Base-by-base conservation (phyloP, 2,113 vertebrate species). In the Phalacrocorax aristotelis region DNA sequence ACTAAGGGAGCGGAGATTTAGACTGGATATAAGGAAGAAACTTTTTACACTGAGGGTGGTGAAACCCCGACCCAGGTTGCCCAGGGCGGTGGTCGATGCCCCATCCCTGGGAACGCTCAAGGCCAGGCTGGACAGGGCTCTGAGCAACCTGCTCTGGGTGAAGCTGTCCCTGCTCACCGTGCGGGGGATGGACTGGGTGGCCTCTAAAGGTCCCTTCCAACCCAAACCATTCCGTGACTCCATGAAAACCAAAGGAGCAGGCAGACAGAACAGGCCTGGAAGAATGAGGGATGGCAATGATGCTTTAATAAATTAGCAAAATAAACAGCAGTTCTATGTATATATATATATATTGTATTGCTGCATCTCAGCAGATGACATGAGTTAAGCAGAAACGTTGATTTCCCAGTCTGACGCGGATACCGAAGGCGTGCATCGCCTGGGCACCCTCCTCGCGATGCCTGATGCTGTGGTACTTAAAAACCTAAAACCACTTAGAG, bases 301-400 rank as follows among this genome's bases (percentile, higher is more conserved):
- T 23, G 52, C 80, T 91, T 94, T 94, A 89, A 94, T 94, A 94
- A 95, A 71, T 95, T 92, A 92, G 68, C 62, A 15, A 74, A 76
- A 49, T 38, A 65, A 48, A 69, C 62, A 68, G 80, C 79, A 3
- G 40, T 68, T 60, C 1, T 57, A 11, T 30, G 4, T 26, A 3
- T 6, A 26, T 9, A 17, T 9, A 11, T 7, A 11, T 13, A 5
- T 38, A 8, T 32, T 3, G 2, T 29, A 8, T 19, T 7, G 4
- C 84, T 15, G 62, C 51, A 6, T 29, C 78, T 27, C 79, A 3
- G 23, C 48, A 17, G 32, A 13, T 38, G 29, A 15, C 20, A 2
- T 0, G 40, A 13, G 32, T 20, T 4, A 25, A 34, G 75, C 79
- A 17, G 61, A 51, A 58, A 52, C 34, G 14, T 22, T 15, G 13